Evolutionary conservation across 2,888 invertebrate species (phyloP), one percentile per base, ranked within the genome.

Genomic region (Pyrrhosoma nymphula): DNA sequence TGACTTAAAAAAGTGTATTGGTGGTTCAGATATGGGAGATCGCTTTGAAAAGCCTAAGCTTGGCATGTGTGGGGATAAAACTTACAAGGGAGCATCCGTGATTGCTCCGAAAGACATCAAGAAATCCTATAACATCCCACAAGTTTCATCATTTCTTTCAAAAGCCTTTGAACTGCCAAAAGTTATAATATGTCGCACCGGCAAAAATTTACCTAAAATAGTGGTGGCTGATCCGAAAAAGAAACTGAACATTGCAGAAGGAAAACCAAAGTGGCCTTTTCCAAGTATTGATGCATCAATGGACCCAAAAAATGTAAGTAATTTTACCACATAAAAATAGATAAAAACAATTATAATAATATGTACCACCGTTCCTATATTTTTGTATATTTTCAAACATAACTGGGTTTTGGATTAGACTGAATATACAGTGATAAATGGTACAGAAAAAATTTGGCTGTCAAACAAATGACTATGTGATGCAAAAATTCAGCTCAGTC

Each of bases 151-250:
- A 95, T 90, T 88, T 95, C 56, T 88, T 23, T 69, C 90, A 75
- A 35, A 90, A 75, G 56, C 91, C 69, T 90, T 95, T 88, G 88
- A 97, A 96, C 95, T 96, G 97, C 97, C 97, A 0, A 97, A 97
- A 96, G 97, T 97, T 6, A 97, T 97, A n/a, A 97, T 97, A 26
- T 97, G 97, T 95, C 97, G 97, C 0, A 96, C 97, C 16, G 97
- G 97, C 0, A 97, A 97, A 96, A 97, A 97, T 95, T 97, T 97
- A 96, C 97, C 97, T 1, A 97, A 97, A 96, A 97, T 97, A 88
- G 97, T 97, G 4, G 97, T 97, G 63, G 97, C 97, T 95, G 97
- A 97, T 20, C 56, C 95, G 23, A 82, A 93, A 18, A 96, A 96
- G 88, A 95, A 95, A 56, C 91, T 90, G 14, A 95, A 95, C n/a